A percentile compares a stretch with the other conserved stretches of the same genome.
phyloP scores from a whole-genome alignment of 2,797 vertebrate species.

The Tragelaphus eurycerus region DNA sequence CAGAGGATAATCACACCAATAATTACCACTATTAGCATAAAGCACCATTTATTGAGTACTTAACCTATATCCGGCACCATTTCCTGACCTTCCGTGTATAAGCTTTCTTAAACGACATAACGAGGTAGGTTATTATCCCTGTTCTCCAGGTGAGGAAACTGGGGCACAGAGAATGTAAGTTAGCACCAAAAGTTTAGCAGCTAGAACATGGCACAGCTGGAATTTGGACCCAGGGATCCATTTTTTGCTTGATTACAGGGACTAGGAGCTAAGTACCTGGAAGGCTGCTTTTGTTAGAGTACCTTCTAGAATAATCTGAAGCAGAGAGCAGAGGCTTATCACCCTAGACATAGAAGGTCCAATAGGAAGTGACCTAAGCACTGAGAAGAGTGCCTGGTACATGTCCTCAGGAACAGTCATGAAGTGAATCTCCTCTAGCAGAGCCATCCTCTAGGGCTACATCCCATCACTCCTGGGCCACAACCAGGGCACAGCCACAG shows the following conservation, averaged over 20 bases:
- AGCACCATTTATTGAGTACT: background rate
- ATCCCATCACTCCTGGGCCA: background rate
- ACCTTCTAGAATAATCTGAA: background rate
- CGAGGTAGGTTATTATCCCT: background rate
- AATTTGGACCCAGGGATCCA: background rate
- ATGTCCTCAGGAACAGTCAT: background rate
- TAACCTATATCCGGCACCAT: fast-evolving
- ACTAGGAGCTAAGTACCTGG: background rate
- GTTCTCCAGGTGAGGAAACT: background rate
- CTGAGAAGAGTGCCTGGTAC: background rate
- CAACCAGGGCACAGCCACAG: too few relatives aligned
- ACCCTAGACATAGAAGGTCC: background rate
- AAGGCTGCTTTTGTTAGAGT: background rate
- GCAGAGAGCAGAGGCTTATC: background rate
- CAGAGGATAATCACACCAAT: fast-evolving
- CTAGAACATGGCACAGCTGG: background rate
- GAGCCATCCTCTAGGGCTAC: too few relatives aligned
- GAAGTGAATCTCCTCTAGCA: background rate
- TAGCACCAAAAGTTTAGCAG: background rate
- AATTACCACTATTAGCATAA: background rate
- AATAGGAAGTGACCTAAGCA: background rate
- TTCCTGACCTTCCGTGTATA: background rate
- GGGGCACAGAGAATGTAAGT: background rate
- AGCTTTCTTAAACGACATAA: background rate
- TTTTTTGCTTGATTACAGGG: background rate